Base-by-base conservation (phyloP, 1,140 invertebrate species). In the Tetragonula clypearis region DNA sequence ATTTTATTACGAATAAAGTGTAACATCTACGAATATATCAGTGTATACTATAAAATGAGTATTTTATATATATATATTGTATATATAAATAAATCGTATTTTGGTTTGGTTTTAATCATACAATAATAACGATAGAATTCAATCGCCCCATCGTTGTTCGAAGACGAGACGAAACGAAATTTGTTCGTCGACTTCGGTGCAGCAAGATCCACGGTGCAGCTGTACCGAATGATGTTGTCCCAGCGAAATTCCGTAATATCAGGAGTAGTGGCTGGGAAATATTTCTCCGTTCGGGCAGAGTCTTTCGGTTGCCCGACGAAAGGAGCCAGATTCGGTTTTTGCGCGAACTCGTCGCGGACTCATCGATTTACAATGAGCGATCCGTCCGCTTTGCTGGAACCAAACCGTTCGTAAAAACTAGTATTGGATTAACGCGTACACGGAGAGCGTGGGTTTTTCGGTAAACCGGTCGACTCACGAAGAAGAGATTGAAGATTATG, bases 341-440 rank as follows among this genome's bases (percentile, higher is more conserved):
- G 89, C 66, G 8, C n/a, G 11, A n/a, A 30, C 17, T 53, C 65
- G 68, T 60, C 71, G 77, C 79, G 79, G 35, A 84, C 41, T 76
- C 77, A 69, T 71, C 89, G 89, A 90, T 90, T 90, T 90, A 88
- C 89, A 90, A 90, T 87, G 89, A 90, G 88, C 77, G 77, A 84
- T 79, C 74, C 74, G 80, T 76, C 71, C 60, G 41, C 84, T 68
- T 86, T 49, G 73, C 65, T 88, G 79, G 80, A 76, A 88, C 62
- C 65, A 82, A 79, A 55, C 5, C 60, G 15, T 53, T 15, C 2
- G 69, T 79, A 90, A 90, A 90, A 90, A 90, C 84, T 90, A 90
- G 89, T 90, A 90, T 90, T 90, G 88, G 88, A 90, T 90, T 90
- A 90, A 90, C 88, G 86, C 89, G 88, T 69, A 49, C 79, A 86